These are phyloP conservation scores for Ceratosolen solmsi DNA, from an alignment of 1,140 invertebrate genomes.

Conservation along the genomic window DNA sequence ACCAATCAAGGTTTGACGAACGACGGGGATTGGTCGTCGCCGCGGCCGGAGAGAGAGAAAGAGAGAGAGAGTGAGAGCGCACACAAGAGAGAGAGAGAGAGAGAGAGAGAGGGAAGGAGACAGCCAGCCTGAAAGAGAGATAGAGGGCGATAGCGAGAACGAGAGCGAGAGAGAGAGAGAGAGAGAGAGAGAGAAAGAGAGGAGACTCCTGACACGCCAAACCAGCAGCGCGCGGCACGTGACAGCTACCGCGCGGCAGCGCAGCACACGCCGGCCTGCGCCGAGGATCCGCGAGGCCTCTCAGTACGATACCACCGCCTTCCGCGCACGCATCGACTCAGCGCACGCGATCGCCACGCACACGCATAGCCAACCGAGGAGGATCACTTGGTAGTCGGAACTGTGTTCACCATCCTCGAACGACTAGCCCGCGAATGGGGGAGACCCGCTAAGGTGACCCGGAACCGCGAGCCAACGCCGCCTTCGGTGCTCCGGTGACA, in stretches of 20 bases:
- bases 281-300: conserved; percentile 61
- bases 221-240: conserved; percentile 67
- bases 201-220: conserved; percentile 56
- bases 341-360: conserved; percentile 48
- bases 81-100: not conserved
- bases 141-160: no score
- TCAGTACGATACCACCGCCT: conserved; percentile 74
- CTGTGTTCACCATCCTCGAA: conserved; percentile 36
- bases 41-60: conserved; percentile 56
- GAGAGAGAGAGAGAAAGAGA: not conserved
- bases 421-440: conserved; percentile 10
- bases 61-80: conserved; percentile 7
- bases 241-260: conserved; percentile 70
- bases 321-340: conserved; percentile 69
- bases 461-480: not conserved
- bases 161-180: not conserved
- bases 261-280: conserved; percentile 44
- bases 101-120: conserved; percentile 18
- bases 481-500: not conserved
- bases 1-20: conserved; percentile 78
- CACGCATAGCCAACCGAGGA: conserved; percentile 13
- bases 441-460: not conserved
- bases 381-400: not conserved
- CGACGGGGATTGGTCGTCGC: conserved; percentile 74
- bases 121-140: conserved; percentile 10